Conservation (phyloP, 2,888 invertebrate species). For the Vannuccia rotundouncinata region DNA sequence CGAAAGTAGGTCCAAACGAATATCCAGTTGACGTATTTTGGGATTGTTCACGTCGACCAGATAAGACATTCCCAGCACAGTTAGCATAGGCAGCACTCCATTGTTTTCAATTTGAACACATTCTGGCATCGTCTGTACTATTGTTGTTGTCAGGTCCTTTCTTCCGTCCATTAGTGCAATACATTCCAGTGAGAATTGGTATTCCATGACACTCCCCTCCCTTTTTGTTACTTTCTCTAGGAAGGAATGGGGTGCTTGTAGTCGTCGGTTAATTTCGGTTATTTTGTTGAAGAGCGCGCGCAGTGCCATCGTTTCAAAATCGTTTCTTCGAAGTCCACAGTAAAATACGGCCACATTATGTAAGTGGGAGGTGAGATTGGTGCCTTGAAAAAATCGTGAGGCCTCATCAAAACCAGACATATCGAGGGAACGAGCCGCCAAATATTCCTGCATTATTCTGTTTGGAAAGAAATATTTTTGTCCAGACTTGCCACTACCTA, state of each 20-base stretch:
- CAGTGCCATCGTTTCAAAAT: constrained; percentile 42
- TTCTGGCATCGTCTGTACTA: constrained; percentile 36
- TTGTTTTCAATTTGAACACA: constrained; percentile 27
- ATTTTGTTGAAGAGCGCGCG: constrained; percentile 36
- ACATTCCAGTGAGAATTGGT: constrained; percentile 36
- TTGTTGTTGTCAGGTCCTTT: constrained; percentile 30
- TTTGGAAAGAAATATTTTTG: constrained; percentile 24
- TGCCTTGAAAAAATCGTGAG: constrained; percentile 35
- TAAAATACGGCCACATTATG: constrained; percentile 42
- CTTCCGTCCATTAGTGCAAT: constrained; percentile 37
- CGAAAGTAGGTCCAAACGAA: constrained; percentile 46
- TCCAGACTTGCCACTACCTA: background rate
- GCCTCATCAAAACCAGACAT: constrained; percentile 35
- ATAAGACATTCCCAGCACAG: constrained; percentile 34
- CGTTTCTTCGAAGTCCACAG: constrained; percentile 45
- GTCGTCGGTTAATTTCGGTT: constrained; percentile 31
- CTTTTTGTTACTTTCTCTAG: background rate
- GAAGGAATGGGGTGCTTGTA: background rate
- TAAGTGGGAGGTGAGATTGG: constrained; percentile 18
- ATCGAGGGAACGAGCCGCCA: constrained; percentile 31
- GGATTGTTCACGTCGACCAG: constrained; percentile 40
- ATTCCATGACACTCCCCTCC: constrained; percentile 38
- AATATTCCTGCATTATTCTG: constrained; percentile 34
- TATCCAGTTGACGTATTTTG: constrained; percentile 45
- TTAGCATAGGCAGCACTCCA: constrained; percentile 34